Percentiles rank a stretch among this genome's conserved stretches.
These are phyloP conservation scores for Neelides folsomi DNA, from an alignment of 2,888 invertebrate species.

Conservation along the genomic window DNA sequence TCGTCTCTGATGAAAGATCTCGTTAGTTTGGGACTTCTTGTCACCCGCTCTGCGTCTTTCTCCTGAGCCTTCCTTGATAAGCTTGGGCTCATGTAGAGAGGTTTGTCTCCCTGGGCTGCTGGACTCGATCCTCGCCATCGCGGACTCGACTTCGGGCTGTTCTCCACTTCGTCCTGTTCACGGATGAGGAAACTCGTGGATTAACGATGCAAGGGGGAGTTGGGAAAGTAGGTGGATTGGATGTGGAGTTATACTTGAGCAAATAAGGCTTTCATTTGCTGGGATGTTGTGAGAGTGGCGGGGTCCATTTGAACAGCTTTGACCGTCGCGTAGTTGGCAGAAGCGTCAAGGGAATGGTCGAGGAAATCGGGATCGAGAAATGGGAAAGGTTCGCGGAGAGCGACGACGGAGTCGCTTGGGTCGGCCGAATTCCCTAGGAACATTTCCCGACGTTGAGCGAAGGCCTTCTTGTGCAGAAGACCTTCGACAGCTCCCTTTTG, in stretches of 20 bases:
- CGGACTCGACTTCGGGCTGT: too few species aligned
- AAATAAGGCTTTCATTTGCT: constrained; percentile 5
- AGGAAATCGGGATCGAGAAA: background rate
- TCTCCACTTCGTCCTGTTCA: too few species aligned
- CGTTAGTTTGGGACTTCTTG: too few species aligned
- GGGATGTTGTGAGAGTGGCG: constrained; percentile 8
- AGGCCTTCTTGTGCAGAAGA: constrained; percentile 10
- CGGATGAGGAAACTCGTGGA: too few species aligned
- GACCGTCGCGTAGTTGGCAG: constrained; percentile 32
- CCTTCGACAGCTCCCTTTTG: constrained; percentile 1
- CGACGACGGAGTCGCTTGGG: background rate
- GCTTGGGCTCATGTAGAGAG: too few species aligned
- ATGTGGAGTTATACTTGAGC: background rate
- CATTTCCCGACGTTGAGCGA: constrained; percentile 18
- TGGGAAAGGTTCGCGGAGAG: constrained; percentile 1
- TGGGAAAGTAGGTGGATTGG: too few species aligned
- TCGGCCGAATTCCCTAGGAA: constrained; percentile 13
- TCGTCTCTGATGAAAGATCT: too few species aligned
- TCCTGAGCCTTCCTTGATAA: too few species aligned
- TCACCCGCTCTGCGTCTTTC: too few species aligned
- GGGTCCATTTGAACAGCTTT: constrained; percentile 24
- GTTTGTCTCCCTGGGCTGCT: too few species aligned
- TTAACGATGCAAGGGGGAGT: too few species aligned
- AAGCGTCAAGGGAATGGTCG: constrained; percentile 32
- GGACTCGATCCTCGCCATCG: too few species aligned